Evolutionary conservation across 2,113 vertebrate genomes (phyloP).

Genomic region (Pithys albifrons): DNA sequence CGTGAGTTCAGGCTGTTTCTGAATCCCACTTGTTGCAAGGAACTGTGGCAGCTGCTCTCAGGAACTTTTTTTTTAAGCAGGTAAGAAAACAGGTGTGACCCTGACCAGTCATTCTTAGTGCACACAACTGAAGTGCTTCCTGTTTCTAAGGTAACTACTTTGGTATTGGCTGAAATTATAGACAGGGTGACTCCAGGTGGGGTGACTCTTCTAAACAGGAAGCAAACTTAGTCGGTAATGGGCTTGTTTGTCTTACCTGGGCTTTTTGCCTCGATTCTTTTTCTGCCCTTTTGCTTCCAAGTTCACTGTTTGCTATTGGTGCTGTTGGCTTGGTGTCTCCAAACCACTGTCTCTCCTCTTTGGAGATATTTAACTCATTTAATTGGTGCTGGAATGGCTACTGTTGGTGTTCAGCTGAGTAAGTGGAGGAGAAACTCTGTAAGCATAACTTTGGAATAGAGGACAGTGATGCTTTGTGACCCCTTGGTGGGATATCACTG

Average conservation of each 20-base stretch:
- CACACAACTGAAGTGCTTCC: neutral
- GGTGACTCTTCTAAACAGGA: neutral
- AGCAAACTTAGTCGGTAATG: neutral
- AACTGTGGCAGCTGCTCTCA: neutral
- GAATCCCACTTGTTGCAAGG: neutral
- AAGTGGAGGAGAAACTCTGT: neutral
- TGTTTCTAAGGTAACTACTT: neutral
- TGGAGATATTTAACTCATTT: neutral
- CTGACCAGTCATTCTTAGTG: neutral
- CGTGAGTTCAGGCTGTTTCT: neutral
- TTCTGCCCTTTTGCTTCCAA: neutral
- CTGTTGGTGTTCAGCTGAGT: neutral
- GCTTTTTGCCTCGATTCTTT: neutral
- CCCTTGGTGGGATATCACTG: accelerated
- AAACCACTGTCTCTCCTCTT: neutral
- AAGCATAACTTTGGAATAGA: neutral
- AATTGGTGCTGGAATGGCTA: neutral
- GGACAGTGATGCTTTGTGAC: neutral
- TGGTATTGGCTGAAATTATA: neutral
- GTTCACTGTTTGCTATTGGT: neutral
- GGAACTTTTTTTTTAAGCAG: neutral
- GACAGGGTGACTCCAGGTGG: neutral
- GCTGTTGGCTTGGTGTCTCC: neutral
- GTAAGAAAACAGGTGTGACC: neutral
- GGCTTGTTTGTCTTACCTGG: neutral